phyloP scores from a whole-genome alignment of 2,113 vertebrate species.

The Cyrtonyx montezumae region DNA sequence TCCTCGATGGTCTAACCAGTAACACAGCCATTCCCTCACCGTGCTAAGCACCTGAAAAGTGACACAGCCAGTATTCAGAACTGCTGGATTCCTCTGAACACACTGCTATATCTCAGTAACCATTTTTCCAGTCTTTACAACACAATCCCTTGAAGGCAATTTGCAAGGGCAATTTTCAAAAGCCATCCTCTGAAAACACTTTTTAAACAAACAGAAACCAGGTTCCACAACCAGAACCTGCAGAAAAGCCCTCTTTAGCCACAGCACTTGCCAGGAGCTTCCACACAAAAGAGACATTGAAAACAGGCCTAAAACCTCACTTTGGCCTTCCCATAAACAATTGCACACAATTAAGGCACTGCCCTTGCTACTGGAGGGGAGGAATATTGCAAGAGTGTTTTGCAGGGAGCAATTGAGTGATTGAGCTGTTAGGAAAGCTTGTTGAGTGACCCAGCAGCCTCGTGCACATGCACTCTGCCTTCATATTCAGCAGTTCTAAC shows the following conservation, averaged over 20 bases:
- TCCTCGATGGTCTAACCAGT: background rate
- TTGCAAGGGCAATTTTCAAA: background rate
- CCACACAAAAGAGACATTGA: background rate
- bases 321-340: background rate
- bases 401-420: background rate
- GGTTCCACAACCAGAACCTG: background rate
- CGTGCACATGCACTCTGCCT: background rate
- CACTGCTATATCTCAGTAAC: background rate
- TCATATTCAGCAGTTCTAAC: background rate
- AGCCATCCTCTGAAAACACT: background rate
- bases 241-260: background rate
- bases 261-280: background rate
- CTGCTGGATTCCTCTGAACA: fast-evolving
- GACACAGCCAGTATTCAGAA: background rate
- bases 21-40: background rate
- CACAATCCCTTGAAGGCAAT: background rate
- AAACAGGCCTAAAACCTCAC: background rate
- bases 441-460: background rate
- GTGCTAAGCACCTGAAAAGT: background rate
- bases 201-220: background rate
- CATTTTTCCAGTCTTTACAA: background rate
- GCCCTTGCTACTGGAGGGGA: fast-evolving
- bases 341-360: background rate
- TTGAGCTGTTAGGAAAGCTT: background rate
- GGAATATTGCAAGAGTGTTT: background rate